Conservation (phyloP, 2,888 invertebrate genomes). For the Lepidochrysops patricia region DNA sequence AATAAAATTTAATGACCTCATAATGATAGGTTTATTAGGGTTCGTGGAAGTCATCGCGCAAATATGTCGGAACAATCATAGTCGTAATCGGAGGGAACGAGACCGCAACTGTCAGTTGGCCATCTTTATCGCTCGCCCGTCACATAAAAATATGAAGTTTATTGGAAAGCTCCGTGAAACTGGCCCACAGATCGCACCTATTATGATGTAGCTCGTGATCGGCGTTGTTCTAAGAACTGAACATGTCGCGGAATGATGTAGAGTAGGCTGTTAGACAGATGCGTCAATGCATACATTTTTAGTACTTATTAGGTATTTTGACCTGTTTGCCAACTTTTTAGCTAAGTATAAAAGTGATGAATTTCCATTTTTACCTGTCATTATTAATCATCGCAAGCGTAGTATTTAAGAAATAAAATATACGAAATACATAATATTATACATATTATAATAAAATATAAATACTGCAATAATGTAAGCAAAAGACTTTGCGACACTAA, state of each 20-base stretch:
- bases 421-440: no score
- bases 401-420: no score
- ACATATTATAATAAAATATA: no score
- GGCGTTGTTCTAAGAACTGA: slow-evolving; percentile 34
- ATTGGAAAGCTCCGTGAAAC: slow-evolving; percentile 50
- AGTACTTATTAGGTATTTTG: no score
- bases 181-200: slow-evolving; percentile 34
- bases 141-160: slow-evolving; percentile 63
- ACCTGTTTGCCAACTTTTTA: no score
- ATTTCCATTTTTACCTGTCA: no score
- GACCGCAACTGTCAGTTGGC: slow-evolving; percentile 41
- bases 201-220: slow-evolving; percentile 28
- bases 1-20: not conserved
- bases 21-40: not conserved
- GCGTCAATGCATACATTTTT: slow-evolving; percentile 2
- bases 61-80: slow-evolving; percentile 41
- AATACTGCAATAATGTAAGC: no score
- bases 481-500: no score
- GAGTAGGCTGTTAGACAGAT: slow-evolving; percentile 20
- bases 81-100: slow-evolving; percentile 41
- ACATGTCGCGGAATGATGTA: slow-evolving; percentile 26
- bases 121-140: slow-evolving; percentile 43
- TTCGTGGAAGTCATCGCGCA: slow-evolving; percentile 26
- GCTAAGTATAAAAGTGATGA: no score
- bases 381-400: no score